Evolutionary conservation across 1,140 invertebrate genomes (phyloP).

Genomic region (Dendroctonus valens): DNA sequence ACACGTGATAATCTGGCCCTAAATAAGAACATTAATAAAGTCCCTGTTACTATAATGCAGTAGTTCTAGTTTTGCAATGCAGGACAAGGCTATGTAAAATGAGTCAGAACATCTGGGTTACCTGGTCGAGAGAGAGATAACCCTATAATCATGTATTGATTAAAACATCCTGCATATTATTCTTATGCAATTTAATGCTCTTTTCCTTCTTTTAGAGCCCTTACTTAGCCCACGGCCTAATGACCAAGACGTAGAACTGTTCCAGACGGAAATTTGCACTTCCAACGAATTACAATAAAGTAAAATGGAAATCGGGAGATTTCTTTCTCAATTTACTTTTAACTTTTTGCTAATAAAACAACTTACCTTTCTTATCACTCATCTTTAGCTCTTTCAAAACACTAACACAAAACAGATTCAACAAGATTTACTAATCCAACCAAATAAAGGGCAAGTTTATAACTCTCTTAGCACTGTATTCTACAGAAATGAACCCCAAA

Average conservation of each 20-base stretch:
- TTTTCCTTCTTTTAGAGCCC: constrained; percentile 30
- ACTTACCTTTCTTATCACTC: constrained; percentile 45
- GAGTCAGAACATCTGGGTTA: constrained; percentile 43
- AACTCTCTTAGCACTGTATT: constrained; percentile 15
- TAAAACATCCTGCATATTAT: constrained; percentile 42
- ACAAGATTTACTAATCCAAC: background rate
- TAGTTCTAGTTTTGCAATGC: constrained; percentile 39
- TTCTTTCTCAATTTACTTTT: background rate
- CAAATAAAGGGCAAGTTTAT: constrained; percentile 2
- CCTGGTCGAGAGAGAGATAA: constrained; percentile 45
- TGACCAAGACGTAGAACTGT: constrained; percentile 2
- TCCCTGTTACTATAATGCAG: constrained; percentile 42
- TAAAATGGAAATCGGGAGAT: constrained; percentile 6
- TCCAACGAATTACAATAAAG: constrained; percentile 25
- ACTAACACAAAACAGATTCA: constrained; percentile 12
- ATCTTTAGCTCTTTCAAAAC: constrained; percentile 28
- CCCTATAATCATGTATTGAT: constrained; percentile 44
- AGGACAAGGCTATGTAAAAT: constrained; percentile 45
- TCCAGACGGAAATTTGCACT: constrained; percentile 25
- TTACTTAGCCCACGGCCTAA: constrained; percentile 2
- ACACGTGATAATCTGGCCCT: constrained; percentile 43
- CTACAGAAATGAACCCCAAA: constrained; percentile 12
- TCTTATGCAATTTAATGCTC: constrained; percentile 39
- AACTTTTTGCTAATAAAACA: background rate
- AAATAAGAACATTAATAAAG: constrained; percentile 43